Percentiles rank a stretch among this genome's conserved stretches.
Evolutionary conservation across 2,797 vertebrate genomes (phyloP).

Genomic region (Sibirionetta formosa): DNA sequence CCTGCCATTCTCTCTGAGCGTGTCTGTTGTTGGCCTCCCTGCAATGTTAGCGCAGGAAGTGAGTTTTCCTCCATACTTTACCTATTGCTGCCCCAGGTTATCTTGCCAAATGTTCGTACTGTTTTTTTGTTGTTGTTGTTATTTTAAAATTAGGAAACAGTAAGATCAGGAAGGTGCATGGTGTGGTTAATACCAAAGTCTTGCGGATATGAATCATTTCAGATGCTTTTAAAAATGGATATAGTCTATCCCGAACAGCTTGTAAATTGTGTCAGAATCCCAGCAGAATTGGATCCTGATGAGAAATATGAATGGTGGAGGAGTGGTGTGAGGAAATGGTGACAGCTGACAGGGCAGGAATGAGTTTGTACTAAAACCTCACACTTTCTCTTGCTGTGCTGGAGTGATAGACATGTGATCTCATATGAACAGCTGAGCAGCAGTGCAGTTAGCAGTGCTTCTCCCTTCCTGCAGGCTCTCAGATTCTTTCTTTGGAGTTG

Average conservation of each 20-base stretch:
- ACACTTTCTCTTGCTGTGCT: slow-evolving; percentile 18
- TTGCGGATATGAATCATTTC: not conserved
- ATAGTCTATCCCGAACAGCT: not conserved
- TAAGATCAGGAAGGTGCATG: not conserved
- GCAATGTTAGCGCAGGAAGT: not conserved
- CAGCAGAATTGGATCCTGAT: not conserved
- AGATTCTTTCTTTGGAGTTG: not conserved
- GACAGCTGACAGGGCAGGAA: slow-evolving; percentile 28
- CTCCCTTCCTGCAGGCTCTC: not conserved
- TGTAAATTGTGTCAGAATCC: not conserved
- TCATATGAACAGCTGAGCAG: not conserved
- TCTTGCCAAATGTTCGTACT: not conserved
- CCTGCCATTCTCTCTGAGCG: rapidly evolving
- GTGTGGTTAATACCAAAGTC: not conserved
- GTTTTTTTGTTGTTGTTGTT: not conserved
- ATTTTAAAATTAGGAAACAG: not conserved
- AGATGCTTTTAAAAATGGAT: not conserved
- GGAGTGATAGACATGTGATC: slow-evolving; percentile 11
- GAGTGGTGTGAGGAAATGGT: not conserved
- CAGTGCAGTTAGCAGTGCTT: not conserved
- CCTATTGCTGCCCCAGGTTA: not conserved
- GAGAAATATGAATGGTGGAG: slow-evolving; percentile 18
- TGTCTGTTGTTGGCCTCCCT: not conserved
- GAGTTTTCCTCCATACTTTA: not conserved
- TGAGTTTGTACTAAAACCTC: not conserved